These are phyloP conservation scores for Aricia artaxerxes DNA, from an alignment of 2,888 invertebrate species.

Conservation along the genomic window DNA sequence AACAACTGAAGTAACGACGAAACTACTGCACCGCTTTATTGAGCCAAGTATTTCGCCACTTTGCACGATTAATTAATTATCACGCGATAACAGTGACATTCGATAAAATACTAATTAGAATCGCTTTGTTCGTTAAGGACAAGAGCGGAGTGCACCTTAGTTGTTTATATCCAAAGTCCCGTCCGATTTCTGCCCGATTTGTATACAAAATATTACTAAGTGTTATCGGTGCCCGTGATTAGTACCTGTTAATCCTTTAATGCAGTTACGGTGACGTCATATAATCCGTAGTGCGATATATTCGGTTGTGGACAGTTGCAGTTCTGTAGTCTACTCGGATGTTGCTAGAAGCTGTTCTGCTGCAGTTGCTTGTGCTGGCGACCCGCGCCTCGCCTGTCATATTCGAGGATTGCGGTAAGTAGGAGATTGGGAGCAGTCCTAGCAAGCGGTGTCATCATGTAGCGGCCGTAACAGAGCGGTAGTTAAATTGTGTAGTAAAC, in stretches of 20 bases:
- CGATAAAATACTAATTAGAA: conserved; percentile 23
- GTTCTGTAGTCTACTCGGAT: conserved; percentile 39
- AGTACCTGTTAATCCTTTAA: neutral
- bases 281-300: conserved; percentile 39
- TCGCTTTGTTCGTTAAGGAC: conserved; percentile 16
- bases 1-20: neutral
- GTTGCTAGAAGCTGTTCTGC: conserved; percentile 50
- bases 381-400: conserved; percentile 52
- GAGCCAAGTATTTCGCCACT: neutral
- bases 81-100: conserved; percentile 10
- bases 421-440: neutral
- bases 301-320: conserved; percentile 33
- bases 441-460: neutral
- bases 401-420: conserved; percentile 69
- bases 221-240: neutral
- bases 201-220: neutral
- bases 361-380: conserved; percentile 46
- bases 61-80: conserved; percentile 16
- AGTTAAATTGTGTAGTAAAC: neutral
- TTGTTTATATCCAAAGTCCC: neutral
- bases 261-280: conserved; percentile 23
- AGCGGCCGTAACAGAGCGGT: neutral
- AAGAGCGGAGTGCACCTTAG: neutral
- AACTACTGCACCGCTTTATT: neutral
- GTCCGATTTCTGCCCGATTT: neutral